Percentiles rank a stretch among this genome's conserved stretches.
These are phyloP conservation scores for Rhaphigaster nebulosa DNA, from an alignment of 2,888 invertebrate species.

Conservation along the genomic window DNA sequence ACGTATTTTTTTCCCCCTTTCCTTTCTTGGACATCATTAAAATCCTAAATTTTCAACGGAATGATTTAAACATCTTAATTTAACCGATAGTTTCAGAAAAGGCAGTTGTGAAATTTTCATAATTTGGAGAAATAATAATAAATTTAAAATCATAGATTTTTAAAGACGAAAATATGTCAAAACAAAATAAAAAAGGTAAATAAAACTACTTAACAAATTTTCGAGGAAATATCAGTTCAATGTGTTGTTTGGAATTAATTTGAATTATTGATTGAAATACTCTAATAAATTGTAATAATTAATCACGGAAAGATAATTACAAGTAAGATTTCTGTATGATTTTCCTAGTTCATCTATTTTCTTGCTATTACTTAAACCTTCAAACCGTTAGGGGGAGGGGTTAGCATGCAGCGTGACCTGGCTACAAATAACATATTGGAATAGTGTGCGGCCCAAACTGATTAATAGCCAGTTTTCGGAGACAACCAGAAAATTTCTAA, in stretches of 20 bases:
- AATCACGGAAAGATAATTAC: not conserved
- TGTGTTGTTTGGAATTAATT: too few relatives aligned
- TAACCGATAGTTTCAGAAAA: not conserved
- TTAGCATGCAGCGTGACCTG: not conserved
- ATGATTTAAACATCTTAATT: not conserved
- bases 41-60: not conserved
- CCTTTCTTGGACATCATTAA: not conserved
- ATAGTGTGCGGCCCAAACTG: not conserved
- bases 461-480: not conserved
- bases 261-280: too few relatives aligned
- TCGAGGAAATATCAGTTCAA: too few relatives aligned
- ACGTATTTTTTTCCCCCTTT: not conserved
- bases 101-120: too few relatives aligned
- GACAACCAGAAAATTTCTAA: not conserved
- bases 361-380: not conserved
- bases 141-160: too few relatives aligned
- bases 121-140: too few relatives aligned
- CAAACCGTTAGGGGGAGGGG: not conserved
- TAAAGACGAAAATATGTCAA: too few relatives aligned
- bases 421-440: not conserved
- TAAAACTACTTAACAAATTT: too few relatives aligned
- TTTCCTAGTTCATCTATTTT: not conserved
- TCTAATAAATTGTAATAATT: too few relatives aligned
- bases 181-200: too few relatives aligned
- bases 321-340: too few relatives aligned